A percentile compares a stretch with the other conserved stretches of the same genome.
phyloP scores from a whole-genome alignment of 2,113 vertebrate genomes.

The Corythoichthys intestinalis region DNA sequence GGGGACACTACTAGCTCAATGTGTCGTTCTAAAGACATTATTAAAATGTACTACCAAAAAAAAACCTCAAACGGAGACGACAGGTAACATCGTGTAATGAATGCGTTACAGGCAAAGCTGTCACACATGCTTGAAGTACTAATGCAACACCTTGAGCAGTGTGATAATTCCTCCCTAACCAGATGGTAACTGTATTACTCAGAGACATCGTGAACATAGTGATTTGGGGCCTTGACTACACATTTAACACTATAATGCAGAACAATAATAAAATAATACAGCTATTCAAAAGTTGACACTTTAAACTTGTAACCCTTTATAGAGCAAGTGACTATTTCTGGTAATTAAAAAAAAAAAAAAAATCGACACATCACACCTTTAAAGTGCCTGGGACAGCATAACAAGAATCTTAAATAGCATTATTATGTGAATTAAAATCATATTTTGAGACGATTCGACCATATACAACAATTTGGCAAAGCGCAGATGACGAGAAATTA shows the following conservation, averaged over 20 bases:
- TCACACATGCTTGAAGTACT: conserved; percentile 16
- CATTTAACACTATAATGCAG: not conserved
- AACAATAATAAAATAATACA: too few relatives aligned
- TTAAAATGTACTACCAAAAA: not conserved
- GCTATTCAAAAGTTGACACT: too few relatives aligned
- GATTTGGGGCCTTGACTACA: not conserved
- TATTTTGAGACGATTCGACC: too few relatives aligned
- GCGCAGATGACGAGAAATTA: too few relatives aligned
- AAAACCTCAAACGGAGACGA: conserved; percentile 10
- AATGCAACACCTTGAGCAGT: not conserved
- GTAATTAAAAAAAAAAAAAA: too few relatives aligned
- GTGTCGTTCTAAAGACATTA: conserved; percentile 6
- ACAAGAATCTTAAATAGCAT: too few relatives aligned
- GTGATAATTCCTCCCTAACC: not conserved
- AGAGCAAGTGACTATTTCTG: too few relatives aligned
- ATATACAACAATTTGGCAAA: too few relatives aligned
- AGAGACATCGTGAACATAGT: conserved; percentile 1
- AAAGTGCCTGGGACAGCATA: too few relatives aligned
- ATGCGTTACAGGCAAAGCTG: conserved; percentile 6
- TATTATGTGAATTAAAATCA: too few relatives aligned
- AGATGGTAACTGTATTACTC: not conserved
- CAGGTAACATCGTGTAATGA: not conserved
- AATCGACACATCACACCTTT: too few relatives aligned
- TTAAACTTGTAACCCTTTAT: too few relatives aligned
- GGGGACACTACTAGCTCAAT: conserved; percentile 53